Base-by-base conservation (phyloP, 2,888 invertebrate species). In the Agrypnus murinus region DNA sequence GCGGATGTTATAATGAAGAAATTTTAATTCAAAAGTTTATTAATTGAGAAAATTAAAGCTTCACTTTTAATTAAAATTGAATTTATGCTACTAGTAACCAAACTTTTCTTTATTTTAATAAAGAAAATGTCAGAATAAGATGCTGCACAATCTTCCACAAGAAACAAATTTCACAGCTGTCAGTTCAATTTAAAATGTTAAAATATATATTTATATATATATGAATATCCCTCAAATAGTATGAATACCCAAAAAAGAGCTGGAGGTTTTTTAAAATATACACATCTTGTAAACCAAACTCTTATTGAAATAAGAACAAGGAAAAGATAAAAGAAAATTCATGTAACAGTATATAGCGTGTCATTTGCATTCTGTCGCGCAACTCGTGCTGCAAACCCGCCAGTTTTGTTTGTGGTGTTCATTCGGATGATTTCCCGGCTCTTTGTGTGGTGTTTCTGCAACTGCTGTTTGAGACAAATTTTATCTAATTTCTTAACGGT, bases 291-390 rank as follows among this genome's bases (percentile, higher is more conserved):
- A 50, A 50, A 32, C 50, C 31, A 50, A 50, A 25, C 31, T 50
- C 50, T 50, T 50, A 50, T 50, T 50, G 50, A 50, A 50, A 50
- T 50, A 50, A 50, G 50, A 31, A 50, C 31, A 14, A 25, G 50
- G 3, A 14, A 50, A 50, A 50, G 31, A 32, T 50, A 50, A 50
- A 50, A 50, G 50, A 50, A 31, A 50, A 50, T 50, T 50, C 50
- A 50, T 50, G 50, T 50, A 50, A 50, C 2, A 25, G n/a, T 31
- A 31, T 50, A 50, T 31, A 12, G 50, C 50, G n/a, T 50, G 50
- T 50, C 50, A 50, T 50, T 50, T 50, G 31, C 50, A 50, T 50
- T 31, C 50, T 31, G 50, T 50, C 12, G 4, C 12, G 4, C 31
- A 31, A 31, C 50, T 50, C 50, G 50, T 50, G 50, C 50, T 31